Evolutionary conservation across 2,888 invertebrate genomes (phyloP), one percentile per base, ranked within the genome.

Genomic region (Platycnemis pennipes): DNA sequence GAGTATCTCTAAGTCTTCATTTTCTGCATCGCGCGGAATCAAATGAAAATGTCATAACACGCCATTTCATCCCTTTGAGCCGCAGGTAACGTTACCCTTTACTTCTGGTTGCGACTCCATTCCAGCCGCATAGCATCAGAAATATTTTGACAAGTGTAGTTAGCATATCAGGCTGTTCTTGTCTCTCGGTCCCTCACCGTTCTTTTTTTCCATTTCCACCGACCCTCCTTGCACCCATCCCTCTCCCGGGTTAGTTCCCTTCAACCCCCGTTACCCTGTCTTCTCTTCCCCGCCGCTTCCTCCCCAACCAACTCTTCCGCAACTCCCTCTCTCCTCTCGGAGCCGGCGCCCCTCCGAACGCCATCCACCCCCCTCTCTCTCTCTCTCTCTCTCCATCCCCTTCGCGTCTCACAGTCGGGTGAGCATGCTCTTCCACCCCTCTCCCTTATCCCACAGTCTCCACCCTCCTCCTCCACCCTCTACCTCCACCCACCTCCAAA

Each of bases 91-190:
- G 26, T n/a, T 53, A 53, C 53, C 63, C 7, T 22, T 63, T 63
- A 63, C 26, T n/a, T 63, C 2, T 7, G 26, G 63, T 26, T 22
- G 63, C 26, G 22, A 26, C 22, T 63, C 63, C 63, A 0, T 4
- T 22, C 4, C 2, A 22, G n/a, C 22, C 19, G 2, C 56, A 56
- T 63, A 26, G n/a, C 19, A n/a, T 63, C 63, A 26, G 63, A 26
- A 63, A 63, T 63, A 63, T 89, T 89, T 46, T 42, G 53, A 49
- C 89, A 46, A 53, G 22, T 89, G 46, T 89, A 89, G 89, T 46
- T 89, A 53, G 46, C 89, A 19, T 37, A 89, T 37, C 63, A 3
- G 63, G 26, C 63, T 8, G 63, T n/a, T 22, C 22, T 26, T 22
- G 19, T 53, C 87, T 26, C 44, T 8, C 16, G 16, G 2, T 19